phyloP scores from a whole-genome alignment of 2,888 invertebrate species.

The Gnatocerus cornutus region DNA sequence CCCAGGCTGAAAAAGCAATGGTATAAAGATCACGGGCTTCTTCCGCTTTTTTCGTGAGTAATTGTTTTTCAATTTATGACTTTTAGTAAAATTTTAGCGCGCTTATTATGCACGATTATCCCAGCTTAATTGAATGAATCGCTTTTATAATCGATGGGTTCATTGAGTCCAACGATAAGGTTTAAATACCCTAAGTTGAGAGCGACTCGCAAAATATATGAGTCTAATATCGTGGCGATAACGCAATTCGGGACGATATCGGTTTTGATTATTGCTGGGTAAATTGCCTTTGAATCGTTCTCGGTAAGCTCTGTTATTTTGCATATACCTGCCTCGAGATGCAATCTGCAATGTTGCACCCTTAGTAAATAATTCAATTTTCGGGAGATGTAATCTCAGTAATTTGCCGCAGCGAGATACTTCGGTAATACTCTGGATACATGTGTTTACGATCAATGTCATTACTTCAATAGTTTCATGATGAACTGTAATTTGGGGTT shows the following conservation, averaged over 20 bases:
- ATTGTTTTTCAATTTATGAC: too few species aligned
- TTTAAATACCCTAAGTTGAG: conserved; percentile 36
- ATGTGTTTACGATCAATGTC: too few species aligned
- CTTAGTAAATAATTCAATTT: conserved; percentile 35
- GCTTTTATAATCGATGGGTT: conserved; percentile 29
- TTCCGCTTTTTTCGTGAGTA: too few species aligned
- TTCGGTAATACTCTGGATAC: too few species aligned
- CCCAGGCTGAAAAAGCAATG: conserved; percentile 10
- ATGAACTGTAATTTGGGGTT: too few species aligned
- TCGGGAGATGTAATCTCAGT: conserved; percentile 3
- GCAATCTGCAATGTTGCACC: conserved; percentile 15
- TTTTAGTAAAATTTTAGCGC: not conserved
- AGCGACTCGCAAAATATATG: conserved; percentile 46
- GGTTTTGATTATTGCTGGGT: conserved; percentile 48
- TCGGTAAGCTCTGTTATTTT: conserved; percentile 40
- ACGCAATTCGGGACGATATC: conserved; percentile 49
- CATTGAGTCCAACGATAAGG: conserved; percentile 32
- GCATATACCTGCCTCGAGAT: conserved; percentile 2
- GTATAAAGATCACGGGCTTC: conserved; percentile 1
- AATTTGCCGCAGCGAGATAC: not conserved
- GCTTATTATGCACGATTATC: conserved; percentile 2
- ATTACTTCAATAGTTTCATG: too few species aligned
- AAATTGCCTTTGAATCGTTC: conserved; percentile 43
- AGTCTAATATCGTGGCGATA: conserved; percentile 44
- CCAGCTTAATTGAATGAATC: conserved; percentile 25